These are phyloP conservation scores for Poeciliopsis infans DNA, from an alignment of 2,797 vertebrate species.

Conservation along the genomic window DNA sequence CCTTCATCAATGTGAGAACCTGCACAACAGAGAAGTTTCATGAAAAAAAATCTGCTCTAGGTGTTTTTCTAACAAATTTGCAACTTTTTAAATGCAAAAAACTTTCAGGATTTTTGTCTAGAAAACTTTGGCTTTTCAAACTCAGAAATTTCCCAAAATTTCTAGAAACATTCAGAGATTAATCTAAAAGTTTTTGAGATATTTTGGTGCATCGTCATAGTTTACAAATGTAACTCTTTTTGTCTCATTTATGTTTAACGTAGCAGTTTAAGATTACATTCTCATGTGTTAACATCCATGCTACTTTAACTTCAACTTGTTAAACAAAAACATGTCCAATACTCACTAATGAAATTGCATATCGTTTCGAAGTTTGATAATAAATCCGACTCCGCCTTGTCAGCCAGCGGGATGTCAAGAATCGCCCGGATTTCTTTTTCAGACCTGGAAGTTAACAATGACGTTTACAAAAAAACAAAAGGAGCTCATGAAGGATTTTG, in stretches of 20 bases:
- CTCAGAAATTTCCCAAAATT: too few species aligned
- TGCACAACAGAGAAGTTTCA: conserved; percentile 34
- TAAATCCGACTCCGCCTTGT: conserved; percentile 74
- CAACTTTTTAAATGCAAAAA: too few species aligned
- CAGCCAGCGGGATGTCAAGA: conserved; percentile 79
- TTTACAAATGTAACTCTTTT: neutral
- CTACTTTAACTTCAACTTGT: neutral
- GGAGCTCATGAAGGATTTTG: neutral
- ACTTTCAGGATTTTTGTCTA: too few species aligned
- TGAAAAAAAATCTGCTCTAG: too few species aligned
- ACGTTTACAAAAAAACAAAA: neutral
- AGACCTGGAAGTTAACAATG: conserved; percentile 39
- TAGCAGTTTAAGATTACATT: neutral
- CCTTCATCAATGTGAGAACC: conserved; percentile 56
- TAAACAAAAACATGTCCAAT: neutral
- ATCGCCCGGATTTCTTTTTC: conserved; percentile 36
- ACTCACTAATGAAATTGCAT: conserved; percentile 86
- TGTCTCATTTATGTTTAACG: neutral
- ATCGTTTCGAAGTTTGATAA: conserved; percentile 74
- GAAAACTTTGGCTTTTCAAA: too few species aligned
- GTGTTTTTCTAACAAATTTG: too few species aligned
- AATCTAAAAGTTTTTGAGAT: too few species aligned
- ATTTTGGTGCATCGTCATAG: too few species aligned
- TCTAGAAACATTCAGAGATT: too few species aligned
- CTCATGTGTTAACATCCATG: neutral